A percentile compares a stretch with the other conserved stretches of the same genome.
Conservation (phyloP, 2,113 vertebrate species). For the Pseudois nayaur region DNA sequence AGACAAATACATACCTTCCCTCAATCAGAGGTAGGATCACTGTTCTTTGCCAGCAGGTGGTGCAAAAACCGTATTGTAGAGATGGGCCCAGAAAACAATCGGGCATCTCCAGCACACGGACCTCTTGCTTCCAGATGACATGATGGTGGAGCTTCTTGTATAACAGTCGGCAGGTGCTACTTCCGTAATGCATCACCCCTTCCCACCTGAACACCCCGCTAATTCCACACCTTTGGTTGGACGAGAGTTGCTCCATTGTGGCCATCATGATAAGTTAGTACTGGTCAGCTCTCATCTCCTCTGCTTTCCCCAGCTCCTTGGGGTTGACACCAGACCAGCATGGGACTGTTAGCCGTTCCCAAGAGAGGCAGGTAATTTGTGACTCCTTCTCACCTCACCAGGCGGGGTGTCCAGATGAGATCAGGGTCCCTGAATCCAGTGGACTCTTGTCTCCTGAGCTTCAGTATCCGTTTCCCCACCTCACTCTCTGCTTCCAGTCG, state of each 20-base stretch:
- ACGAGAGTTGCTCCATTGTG: not conserved
- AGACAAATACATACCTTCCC: not conserved
- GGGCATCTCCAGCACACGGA: not conserved
- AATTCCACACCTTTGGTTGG: not conserved
- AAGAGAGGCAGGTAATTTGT: not conserved
- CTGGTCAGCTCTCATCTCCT: not conserved
- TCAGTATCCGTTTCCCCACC: not conserved
- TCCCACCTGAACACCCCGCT: not conserved
- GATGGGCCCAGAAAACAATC: not conserved
- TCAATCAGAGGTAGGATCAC: not conserved
- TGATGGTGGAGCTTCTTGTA: not conserved
- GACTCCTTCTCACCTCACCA: not conserved
- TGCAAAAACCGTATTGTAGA: conserved; percentile 49
- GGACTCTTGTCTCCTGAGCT: not conserved
- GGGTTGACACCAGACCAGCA: not conserved
- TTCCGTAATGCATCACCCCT: not conserved
- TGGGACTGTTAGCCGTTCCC: not conserved
- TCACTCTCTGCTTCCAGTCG: not conserved
- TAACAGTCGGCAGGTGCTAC: too few species aligned
- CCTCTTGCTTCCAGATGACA: not conserved
- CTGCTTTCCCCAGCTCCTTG: not conserved
- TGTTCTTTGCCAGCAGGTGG: conserved; percentile 60
- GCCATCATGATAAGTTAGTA: not conserved
- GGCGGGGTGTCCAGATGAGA: not conserved
- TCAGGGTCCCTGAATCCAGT: not conserved